Conservation (phyloP, 2,113 vertebrate genomes). For the Gnathonemus longibarbis region DNA sequence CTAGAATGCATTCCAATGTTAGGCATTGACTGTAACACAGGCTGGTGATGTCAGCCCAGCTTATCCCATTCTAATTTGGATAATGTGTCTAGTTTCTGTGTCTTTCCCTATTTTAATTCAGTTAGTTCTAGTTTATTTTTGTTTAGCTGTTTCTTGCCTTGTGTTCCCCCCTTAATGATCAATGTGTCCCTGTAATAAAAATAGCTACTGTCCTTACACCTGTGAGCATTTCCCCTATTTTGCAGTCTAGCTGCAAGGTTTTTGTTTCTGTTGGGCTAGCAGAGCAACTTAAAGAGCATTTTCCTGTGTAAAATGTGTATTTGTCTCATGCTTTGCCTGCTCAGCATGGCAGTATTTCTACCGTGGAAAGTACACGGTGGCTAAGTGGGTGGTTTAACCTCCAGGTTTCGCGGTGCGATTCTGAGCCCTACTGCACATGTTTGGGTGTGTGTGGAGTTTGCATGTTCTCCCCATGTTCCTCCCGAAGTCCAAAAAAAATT, state of each 20-base stretch:
- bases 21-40: background rate
- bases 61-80: background rate
- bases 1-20: background rate
- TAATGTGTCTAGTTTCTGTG: background rate
- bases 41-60: background rate
- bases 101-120: background rate
- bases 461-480: background rate
- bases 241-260: background rate
- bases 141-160: background rate
- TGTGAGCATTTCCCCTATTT: background rate
- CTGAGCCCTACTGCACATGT: background rate
- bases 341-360: background rate
- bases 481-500: background rate
- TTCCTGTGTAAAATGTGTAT: background rate
- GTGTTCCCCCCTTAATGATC: background rate
- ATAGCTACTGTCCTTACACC: background rate
- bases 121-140: background rate
- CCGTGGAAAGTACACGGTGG: background rate
- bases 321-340: background rate
- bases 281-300: background rate
- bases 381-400: background rate
- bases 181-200: background rate
- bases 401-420: background rate
- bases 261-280: background rate
- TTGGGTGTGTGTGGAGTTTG: background rate